Percentiles rank a stretch among this genome's conserved stretches.
Evolutionary conservation across 1,140 invertebrate genomes (phyloP).

Genomic region (Caenorhabditis tropicalis): DNA sequence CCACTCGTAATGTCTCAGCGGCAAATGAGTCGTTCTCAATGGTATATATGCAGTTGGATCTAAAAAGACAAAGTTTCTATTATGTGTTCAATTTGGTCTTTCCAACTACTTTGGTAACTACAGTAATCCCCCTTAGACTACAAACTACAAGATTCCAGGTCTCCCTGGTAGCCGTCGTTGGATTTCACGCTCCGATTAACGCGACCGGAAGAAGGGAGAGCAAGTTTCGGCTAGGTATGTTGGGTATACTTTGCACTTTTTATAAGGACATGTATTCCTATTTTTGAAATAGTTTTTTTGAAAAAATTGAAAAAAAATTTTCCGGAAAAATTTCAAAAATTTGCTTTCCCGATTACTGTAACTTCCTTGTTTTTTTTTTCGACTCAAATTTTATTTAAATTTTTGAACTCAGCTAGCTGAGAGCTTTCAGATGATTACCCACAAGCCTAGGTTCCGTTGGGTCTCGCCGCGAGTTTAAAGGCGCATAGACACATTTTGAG

Average conservation of each 20-base stretch:
- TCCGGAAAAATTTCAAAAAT: not conserved
- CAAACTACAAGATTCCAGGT: constrained; percentile 56
- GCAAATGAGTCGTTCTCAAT: constrained; percentile 69
- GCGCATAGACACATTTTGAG: too few relatives aligned
- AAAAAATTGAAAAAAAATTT: not conserved
- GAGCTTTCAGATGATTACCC: too few relatives aligned
- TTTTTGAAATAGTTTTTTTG: too few relatives aligned
- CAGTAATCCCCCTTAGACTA: not conserved
- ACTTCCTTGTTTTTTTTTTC: too few relatives aligned
- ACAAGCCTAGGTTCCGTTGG: too few relatives aligned
- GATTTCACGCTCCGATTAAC: constrained; percentile 72
- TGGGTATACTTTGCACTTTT: constrained; percentile 35
- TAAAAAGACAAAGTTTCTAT: constrained; percentile 69
- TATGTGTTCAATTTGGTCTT: constrained; percentile 72
- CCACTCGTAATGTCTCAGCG: constrained; percentile 61
- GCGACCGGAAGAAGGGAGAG: constrained; percentile 69
- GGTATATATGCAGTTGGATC: constrained; percentile 62
- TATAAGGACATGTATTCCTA: too few relatives aligned
- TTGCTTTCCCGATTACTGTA: too few relatives aligned
- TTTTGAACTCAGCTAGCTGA: too few relatives aligned
- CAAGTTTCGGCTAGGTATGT: constrained; percentile 68
- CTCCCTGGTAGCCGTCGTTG: constrained; percentile 68
- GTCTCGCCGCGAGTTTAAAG: too few relatives aligned
- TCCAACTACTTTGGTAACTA: constrained; percentile 68
- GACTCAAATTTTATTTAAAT: too few relatives aligned